Conservation (phyloP, 1,140 invertebrate genomes). For the Camponotus floridanus region DNA sequence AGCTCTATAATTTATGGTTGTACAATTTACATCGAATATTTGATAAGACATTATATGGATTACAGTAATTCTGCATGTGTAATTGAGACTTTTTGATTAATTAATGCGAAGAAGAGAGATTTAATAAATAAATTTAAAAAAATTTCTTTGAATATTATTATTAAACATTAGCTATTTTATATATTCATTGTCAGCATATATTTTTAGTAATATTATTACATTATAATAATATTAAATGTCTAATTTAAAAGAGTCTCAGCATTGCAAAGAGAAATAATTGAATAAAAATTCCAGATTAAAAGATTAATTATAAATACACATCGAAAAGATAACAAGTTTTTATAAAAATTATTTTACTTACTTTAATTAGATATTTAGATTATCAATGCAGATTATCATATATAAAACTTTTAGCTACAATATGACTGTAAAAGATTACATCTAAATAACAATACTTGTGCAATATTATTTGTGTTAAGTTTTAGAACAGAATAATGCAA, state of each 20-base stretch:
- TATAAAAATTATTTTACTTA: too few species aligned
- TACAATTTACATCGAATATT: constrained; percentile 14
- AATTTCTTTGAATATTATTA: not conserved
- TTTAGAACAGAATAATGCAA: constrained; percentile 16
- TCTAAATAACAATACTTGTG: not conserved
- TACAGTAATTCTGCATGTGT: not conserved
- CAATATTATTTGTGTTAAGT: not conserved
- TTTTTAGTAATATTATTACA: not conserved
- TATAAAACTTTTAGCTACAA: not conserved
- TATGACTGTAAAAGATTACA: not conserved
- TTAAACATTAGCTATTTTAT: constrained; percentile 6
- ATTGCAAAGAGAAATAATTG: too few species aligned
- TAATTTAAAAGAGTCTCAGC: not conserved
- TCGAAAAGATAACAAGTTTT: too few species aligned
- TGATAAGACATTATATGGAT: not conserved
- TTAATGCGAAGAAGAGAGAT: not conserved
- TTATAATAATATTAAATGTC: not conserved
- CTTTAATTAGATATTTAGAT: too few species aligned
- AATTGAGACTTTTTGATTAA: not conserved
- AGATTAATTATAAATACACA: too few species aligned
- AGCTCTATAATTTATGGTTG: constrained; percentile 7
- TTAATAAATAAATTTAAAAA: constrained; percentile 3
- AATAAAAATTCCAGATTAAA: too few species aligned
- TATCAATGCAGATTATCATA: too few species aligned
- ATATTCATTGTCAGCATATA: too few species aligned